Evolutionary conservation across 2,888 invertebrate species (phyloP).

Genomic region (Latrodectus hesperus): DNA sequence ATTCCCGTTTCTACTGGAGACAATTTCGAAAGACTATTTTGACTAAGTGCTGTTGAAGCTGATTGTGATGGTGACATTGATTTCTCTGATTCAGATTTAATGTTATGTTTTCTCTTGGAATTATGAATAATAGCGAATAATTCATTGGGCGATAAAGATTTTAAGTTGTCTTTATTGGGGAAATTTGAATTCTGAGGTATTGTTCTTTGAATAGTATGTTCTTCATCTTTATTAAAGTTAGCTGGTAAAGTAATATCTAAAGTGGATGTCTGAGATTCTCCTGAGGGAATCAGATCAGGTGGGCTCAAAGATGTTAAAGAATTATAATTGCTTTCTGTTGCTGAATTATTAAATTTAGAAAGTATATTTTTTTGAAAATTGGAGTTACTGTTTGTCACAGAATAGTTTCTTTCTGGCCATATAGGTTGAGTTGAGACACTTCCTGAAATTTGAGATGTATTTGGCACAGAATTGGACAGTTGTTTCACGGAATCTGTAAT

Average conservation of each 20-base stretch:
- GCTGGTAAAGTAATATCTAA: slow-evolving; percentile 56
- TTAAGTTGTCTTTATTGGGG: slow-evolving; percentile 15
- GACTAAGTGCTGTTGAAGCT: slow-evolving; percentile 58
- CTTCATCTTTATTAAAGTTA: too few species aligned
- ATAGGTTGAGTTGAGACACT: background rate
- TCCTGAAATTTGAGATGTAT: background rate
- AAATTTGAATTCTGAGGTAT: background rate
- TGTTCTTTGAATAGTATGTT: background rate
- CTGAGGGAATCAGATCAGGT: slow-evolving; percentile 60
- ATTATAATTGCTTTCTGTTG: background rate
- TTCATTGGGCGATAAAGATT: slow-evolving; percentile 71
- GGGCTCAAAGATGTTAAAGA: slow-evolving; percentile 28
- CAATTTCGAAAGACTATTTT: slow-evolving; percentile 33
- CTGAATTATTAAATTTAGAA: background rate
- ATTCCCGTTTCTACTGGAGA: slow-evolving; percentile 63
- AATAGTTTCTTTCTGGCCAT: slow-evolving; percentile 35
- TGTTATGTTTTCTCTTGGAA: slow-evolving; percentile 72
- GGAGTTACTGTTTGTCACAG: slow-evolving; percentile 5
- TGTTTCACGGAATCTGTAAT: background rate
- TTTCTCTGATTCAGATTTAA: slow-evolving; percentile 71
- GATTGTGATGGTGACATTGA: slow-evolving; percentile 70
- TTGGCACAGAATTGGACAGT: slow-evolving; percentile 28
- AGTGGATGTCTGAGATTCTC: slow-evolving; percentile 55
- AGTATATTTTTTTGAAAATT: background rate
- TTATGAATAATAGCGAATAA: slow-evolving; percentile 71